phyloP scores from a whole-genome alignment of 1,140 invertebrate genomes.

The Trachymyrmex septentrionalis region DNA sequence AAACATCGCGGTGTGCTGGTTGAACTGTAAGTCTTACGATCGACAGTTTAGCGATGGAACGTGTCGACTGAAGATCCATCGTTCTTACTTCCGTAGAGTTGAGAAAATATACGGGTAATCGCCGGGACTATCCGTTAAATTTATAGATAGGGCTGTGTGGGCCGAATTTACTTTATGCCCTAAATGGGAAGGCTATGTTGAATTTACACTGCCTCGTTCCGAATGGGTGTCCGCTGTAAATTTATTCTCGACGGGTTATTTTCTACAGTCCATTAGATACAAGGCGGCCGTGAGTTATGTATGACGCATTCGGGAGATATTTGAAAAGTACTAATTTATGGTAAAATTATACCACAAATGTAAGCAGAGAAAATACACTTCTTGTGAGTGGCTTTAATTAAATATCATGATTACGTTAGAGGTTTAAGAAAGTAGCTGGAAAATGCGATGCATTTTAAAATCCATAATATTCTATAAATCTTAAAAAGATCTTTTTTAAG shows the following conservation, averaged over 20 bases:
- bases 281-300: conserved; percentile 42
- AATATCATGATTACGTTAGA: conserved; percentile 25
- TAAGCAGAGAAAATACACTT: not conserved
- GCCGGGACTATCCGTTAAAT: conserved; percentile 45
- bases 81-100: conserved; percentile 58
- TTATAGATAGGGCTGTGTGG: conserved; percentile 56
- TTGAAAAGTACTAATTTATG: conserved; percentile 60
- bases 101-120: conserved; percentile 62
- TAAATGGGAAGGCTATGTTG: conserved; percentile 59
- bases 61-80: conserved; percentile 63
- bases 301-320: conserved; percentile 43
- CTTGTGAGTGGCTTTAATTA: conserved; percentile 29
- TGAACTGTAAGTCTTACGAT: conserved; percentile 62
- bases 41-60: conserved; percentile 62
- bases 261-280: conserved; percentile 60
- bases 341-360: conserved; percentile 42
- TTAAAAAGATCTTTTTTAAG: not conserved
- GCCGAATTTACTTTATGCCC: conserved; percentile 64
- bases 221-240: conserved; percentile 50
- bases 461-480: not conserved
- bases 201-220: conserved; percentile 53
- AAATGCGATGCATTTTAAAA: conserved; percentile 22
- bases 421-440: not conserved
- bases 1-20: conserved; percentile 50
- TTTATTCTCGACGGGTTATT: conserved; percentile 59